Conservation (phyloP, 2,113 vertebrate genomes). For the Dissostichus mawsoni region DNA sequence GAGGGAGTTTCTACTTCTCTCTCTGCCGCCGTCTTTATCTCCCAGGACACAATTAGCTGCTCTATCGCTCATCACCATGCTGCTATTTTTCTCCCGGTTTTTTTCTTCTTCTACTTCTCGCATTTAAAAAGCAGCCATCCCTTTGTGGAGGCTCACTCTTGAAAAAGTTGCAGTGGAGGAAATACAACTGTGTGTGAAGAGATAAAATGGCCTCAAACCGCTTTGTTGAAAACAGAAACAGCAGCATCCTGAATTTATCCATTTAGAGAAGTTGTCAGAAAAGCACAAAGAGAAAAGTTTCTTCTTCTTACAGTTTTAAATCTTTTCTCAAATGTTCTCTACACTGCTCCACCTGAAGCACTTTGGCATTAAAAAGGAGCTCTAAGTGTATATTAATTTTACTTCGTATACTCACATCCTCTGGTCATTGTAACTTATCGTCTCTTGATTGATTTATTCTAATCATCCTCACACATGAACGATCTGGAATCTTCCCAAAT, state of each 20-base stretch:
- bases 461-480: too few species aligned
- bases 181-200: slow-evolving; percentile 48
- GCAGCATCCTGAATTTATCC: slow-evolving; percentile 35
- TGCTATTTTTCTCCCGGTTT: slow-evolving; percentile 3
- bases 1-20: slow-evolving; percentile 64
- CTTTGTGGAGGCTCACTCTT: slow-evolving; percentile 48
- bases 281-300: slow-evolving; percentile 43
- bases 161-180: slow-evolving; percentile 44
- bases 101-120: slow-evolving; percentile 6
- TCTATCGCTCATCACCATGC: slow-evolving; percentile 73
- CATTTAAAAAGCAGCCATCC: slow-evolving; percentile 55
- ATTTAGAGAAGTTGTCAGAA: slow-evolving; percentile 29
- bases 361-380: background rate
- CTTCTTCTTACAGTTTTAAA: slow-evolving; percentile 11
- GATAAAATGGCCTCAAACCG: slow-evolving; percentile 57
- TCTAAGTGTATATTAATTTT: too few species aligned
- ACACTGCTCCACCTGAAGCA: slow-evolving; percentile 3
- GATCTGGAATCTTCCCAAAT: too few species aligned
- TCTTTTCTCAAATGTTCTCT: background rate
- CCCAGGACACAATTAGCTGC: slow-evolving; percentile 82
- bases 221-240: slow-evolving; percentile 55
- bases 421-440: background rate
- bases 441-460: too few species aligned
- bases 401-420: background rate
- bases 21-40: slow-evolving; percentile 65